Base-by-base conservation (phyloP, 2,888 invertebrate species). In the Penaeus monodon region DNA sequence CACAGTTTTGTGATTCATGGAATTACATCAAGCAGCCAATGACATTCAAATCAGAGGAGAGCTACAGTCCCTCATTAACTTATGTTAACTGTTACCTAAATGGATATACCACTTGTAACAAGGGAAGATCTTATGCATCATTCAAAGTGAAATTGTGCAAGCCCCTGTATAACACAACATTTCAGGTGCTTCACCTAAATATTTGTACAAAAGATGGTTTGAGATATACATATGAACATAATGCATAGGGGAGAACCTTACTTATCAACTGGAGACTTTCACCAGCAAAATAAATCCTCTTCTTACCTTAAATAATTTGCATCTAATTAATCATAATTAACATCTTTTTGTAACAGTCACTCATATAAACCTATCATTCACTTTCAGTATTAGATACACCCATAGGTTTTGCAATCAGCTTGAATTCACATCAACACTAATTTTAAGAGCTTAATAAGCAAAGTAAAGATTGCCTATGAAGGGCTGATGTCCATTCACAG, bases 161-260 rank as follows among this genome's bases (percentile, higher is more conserved):
- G 77, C 77, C 63, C 77, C 77, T 77, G 49, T 77, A 77, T 57
- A 77, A 57, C 49, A 77, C 27, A 27, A 77, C 49, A 77, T 77
- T 63, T 57, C 77, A 77, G 57, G 77, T 77, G 77, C 77, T 57
- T 63, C 77, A 77, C 77, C 77, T 77, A 77, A 49, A 77, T 57
- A 77, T 77, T 77, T 77, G 77, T 77, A 77, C 77, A 77, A 57
- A 77, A 77, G 77, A 77, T 77, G 57, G 57, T 76, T 77, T 77
- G 20, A 77, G 27, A 77, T 77, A 27, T 77, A 77, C 57, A 57
- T 57, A 57, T 57, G 57, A 77, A 63, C 57, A 77, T 49, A 49
- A 77, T 77, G 49, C 77, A 77, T 77, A 77, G 77, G 57, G 77
- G 77, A 57, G 77, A 20, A 57, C 57, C 27, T 33, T 29, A 77